These are phyloP conservation scores for Frieseomelitta varia DNA, from an alignment of 1,140 invertebrate species.

Conservation along the genomic window DNA sequence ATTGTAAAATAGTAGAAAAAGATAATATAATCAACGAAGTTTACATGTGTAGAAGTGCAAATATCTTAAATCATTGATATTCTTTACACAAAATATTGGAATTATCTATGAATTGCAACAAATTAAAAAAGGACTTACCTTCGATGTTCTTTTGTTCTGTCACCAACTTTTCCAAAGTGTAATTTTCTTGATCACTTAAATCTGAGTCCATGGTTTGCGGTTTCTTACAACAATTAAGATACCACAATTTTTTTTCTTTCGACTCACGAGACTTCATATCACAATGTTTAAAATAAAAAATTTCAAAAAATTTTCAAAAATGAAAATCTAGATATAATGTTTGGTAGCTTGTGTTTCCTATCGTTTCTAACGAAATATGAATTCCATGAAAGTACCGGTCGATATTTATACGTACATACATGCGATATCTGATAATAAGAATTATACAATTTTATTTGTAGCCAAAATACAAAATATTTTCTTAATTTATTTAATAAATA, in stretches of 20 bases:
- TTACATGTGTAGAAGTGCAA: background rate
- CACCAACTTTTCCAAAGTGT: background rate
- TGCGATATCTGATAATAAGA: slow-evolving; percentile 51
- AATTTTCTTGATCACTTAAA: slow-evolving; percentile 62
- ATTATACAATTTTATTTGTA: background rate
- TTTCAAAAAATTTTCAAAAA: background rate
- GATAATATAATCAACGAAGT: background rate
- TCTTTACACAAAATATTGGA: background rate
- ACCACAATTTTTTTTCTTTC: slow-evolving; percentile 42
- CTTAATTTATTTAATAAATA: background rate
- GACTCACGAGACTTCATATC: slow-evolving; percentile 34
- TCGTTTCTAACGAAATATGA: background rate
- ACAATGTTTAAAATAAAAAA: background rate
- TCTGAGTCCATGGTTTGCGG: slow-evolving; percentile 60
- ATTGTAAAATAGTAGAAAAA: background rate
- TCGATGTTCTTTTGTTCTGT: background rate
- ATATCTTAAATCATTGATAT: background rate
- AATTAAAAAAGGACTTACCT: background rate
- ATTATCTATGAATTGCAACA: background rate
- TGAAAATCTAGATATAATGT: background rate
- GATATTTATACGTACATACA: slow-evolving; percentile 13
- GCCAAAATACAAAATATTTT: background rate
- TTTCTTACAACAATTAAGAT: slow-evolving; percentile 51
- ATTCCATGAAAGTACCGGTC: slow-evolving; percentile 14
- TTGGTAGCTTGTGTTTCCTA: background rate